These are phyloP conservation scores for Beaufortia kweichowensis DNA, from an alignment of 2,113 vertebrate genomes.

Conservation along the genomic window DNA sequence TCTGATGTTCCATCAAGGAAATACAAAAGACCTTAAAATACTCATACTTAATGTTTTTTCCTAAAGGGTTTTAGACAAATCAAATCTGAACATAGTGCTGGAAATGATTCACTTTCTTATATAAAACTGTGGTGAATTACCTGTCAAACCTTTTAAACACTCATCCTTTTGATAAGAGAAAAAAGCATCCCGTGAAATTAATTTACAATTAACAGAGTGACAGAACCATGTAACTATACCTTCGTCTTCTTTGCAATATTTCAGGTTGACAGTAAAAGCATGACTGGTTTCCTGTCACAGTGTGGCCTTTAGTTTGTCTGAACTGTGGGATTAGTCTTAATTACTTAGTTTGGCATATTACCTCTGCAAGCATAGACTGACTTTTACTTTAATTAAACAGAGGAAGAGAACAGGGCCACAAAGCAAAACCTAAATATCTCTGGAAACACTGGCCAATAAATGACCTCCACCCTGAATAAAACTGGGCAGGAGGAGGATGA, in stretches of 20 bases:
- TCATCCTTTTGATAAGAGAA: conserved; percentile 10
- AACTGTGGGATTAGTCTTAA: conserved; percentile 25
- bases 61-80: background rate
- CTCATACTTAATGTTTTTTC: background rate
- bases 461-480: conserved; percentile 32
- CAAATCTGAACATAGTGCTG: background rate
- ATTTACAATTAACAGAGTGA: background rate
- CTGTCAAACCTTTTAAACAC: background rate
- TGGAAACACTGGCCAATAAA: conserved; percentile 10
- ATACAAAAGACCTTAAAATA: conserved; percentile 5
- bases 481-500: background rate
- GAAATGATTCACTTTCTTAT: background rate
- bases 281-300: background rate
- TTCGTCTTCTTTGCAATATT: background rate
- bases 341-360: conserved; percentile 14
- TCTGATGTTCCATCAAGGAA: background rate
- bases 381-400: conserved; percentile 29
- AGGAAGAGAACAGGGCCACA: conserved; percentile 15
- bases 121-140: background rate
- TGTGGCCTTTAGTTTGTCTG: conserved; percentile 2
- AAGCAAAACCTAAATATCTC: conserved; percentile 28
- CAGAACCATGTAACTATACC: background rate
- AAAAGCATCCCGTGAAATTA: background rate
- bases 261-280: conserved; percentile 18
- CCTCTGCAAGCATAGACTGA: background rate